phyloP scores from a whole-genome alignment of 2,113 vertebrate species.

The Puma concolor region DNA sequence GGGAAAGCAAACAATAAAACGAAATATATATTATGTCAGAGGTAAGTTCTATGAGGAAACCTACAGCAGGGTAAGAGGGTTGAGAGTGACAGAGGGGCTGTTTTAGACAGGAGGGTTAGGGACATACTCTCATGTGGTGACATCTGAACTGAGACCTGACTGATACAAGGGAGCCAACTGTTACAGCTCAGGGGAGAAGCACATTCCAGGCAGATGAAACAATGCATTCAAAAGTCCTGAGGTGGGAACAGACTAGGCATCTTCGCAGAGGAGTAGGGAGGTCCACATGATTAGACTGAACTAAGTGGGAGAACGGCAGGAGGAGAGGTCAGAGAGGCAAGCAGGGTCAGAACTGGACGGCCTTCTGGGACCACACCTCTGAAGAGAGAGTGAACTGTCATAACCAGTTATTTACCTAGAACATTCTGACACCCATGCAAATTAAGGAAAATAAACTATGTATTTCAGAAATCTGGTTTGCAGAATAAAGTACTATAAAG shows the following conservation, averaged over 20 bases:
- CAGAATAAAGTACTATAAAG: not conserved
- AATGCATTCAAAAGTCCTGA: not conserved
- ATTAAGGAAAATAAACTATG: not conserved
- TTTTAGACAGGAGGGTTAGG: not conserved
- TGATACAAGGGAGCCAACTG: not conserved
- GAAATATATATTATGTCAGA: not conserved
- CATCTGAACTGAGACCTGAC: not conserved
- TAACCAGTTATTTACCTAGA: not conserved
- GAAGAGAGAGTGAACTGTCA: not conserved
- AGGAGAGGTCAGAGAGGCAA: not conserved
- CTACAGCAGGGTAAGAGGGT: not conserved
- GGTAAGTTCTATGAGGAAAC: not conserved
- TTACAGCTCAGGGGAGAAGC: not conserved
- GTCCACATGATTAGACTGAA: not conserved
- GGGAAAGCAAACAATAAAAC: not conserved
- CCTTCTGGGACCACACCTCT: not conserved
- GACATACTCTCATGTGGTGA: not conserved
- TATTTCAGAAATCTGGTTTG: not conserved
- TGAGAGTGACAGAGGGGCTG: not conserved
- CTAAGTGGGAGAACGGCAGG: fast-evolving
- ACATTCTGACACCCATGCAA: not conserved
- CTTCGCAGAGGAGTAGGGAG: not conserved
- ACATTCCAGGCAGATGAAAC: not conserved
- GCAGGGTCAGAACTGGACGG: not conserved
- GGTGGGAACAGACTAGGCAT: not conserved